Base-by-base conservation (phyloP, 2,113 vertebrate species). In the Furnarius figulus region DNA sequence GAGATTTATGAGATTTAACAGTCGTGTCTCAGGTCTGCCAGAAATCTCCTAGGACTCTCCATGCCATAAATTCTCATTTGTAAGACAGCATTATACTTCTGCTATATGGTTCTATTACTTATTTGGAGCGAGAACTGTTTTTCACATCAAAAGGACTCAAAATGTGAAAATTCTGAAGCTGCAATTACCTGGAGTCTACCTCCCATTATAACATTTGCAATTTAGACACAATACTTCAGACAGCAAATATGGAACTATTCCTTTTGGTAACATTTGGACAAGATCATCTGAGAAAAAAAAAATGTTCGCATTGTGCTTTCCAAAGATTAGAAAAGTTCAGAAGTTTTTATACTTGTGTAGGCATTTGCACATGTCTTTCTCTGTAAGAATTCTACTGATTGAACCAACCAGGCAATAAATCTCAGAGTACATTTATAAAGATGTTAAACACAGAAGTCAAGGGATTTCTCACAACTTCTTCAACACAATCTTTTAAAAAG, bases 401-500 rank as follows among this genome's bases (percentile, higher is more conserved):
- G 42, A 93, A 74, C 59, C 55, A 58, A 66, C 30, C 44, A 79
- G 59, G 50, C 75, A 94, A 46, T 79, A 79, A 44, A 83, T 82
- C 58, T 79, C 25, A 23, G n/a, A 50, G 47, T 66, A n/a, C 65
- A 79, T 71, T 79, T 93, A 87, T 67, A 77, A 93, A 94, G 78
- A 85, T 6, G 18, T 71, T 91, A 88, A 96, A 83, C 66, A 89
- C 50, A 42, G 67, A 87, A 93, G 75, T 63, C 91, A 87, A 89
- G 35, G 63, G 55, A 90, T 85, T 94, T 95, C 89, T 93, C 50
- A 61, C 62, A 87, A 89, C 31, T 91, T 87, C 42, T 91, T 86
- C 40, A 93, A 93, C 1, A 12, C 56, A 83, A 1, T 96, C 74
- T 91, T 95, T 96, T 95, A 56, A 70, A 59, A 9, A 42, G 19